Conservation (phyloP, 2,888 invertebrate species). For the Synanthedon formicaeformis region DNA sequence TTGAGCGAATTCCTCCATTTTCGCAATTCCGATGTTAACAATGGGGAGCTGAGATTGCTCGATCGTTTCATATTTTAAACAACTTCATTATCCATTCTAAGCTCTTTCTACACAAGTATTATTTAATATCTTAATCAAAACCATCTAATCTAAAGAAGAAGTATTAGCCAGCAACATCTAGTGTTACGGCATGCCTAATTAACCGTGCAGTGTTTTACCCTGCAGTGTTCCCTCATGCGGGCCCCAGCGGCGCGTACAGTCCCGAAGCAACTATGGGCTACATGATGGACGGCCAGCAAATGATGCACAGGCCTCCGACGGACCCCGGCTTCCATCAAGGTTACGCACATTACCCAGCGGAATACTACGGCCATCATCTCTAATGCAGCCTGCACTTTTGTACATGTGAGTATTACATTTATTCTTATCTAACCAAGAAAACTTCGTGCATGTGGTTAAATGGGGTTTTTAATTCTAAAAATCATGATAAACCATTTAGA, state of each 20-base stretch:
- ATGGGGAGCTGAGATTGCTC: background rate
- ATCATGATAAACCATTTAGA: too few species aligned
- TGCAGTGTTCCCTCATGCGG: constrained; percentile 93
- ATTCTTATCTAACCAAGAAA: too few species aligned
- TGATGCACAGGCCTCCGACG: constrained; percentile 95
- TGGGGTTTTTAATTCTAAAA: too few species aligned
- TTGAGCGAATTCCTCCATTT: constrained; percentile 43
- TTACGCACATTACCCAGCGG: constrained; percentile 89
- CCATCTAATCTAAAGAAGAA: background rate
- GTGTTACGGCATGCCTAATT: constrained; percentile 26
- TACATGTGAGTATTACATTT: constrained; percentile 50
- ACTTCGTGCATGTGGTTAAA: too few species aligned
- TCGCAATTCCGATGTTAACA: background rate
- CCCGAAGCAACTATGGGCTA: constrained; percentile 96
- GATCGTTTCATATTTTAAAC: background rate
- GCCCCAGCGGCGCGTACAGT: constrained; percentile 95
- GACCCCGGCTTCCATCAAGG: constrained; percentile 95
- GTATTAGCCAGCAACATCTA: background rate
- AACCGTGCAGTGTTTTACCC: constrained; percentile 64
- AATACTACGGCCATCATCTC: constrained; percentile 95
- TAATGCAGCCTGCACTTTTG: constrained; percentile 68
- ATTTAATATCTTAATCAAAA: too few species aligned
- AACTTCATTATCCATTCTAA: too few species aligned
- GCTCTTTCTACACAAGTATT: too few species aligned
- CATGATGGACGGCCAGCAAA: constrained; percentile 98